These are phyloP conservation scores for Sinocyclocheilus anshuiensis DNA, from an alignment of 2,113 vertebrate genomes.

Conservation along the genomic window DNA sequence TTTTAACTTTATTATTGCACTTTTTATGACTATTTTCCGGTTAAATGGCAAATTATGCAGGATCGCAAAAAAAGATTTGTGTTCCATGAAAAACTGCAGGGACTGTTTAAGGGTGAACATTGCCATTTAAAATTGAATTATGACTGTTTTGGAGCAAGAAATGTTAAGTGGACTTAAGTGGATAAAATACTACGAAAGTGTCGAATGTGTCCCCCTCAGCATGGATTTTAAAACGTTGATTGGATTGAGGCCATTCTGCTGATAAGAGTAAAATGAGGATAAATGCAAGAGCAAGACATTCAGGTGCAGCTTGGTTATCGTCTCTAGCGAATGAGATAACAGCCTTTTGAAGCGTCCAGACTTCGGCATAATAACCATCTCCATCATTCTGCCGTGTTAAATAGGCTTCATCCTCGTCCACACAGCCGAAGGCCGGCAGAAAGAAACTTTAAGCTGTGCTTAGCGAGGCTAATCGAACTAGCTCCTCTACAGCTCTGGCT, in stretches of 20 bases:
- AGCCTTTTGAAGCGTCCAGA: conserved; percentile 4
- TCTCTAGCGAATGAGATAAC: conserved; percentile 11
- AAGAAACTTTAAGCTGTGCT: conserved; percentile 13
- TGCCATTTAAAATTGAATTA: conserved; percentile 6
- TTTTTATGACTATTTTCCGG: no score
- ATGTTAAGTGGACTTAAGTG: neutral
- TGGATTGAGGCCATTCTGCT: conserved; percentile 26
- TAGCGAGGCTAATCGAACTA: conserved; percentile 18
- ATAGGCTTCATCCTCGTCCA: conserved; percentile 33
- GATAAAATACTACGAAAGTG: neutral
- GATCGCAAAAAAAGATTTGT: neutral
- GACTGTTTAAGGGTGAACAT: neutral
- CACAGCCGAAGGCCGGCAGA: conserved; percentile 27
- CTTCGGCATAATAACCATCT: conserved; percentile 11
- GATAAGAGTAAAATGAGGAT: conserved; percentile 18
- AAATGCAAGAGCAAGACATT: neutral
- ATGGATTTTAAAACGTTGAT: neutral
- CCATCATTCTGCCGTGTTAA: conserved; percentile 24
- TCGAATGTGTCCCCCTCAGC: neutral
- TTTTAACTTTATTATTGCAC: no score
- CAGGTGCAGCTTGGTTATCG: conserved; percentile 18
- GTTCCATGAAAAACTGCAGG: neutral
- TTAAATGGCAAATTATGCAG: neutral
- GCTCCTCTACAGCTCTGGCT: neutral
- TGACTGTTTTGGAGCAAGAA: neutral